Conservation (phyloP, 2,113 vertebrate genomes). For the Plestiodon gilberti region DNA sequence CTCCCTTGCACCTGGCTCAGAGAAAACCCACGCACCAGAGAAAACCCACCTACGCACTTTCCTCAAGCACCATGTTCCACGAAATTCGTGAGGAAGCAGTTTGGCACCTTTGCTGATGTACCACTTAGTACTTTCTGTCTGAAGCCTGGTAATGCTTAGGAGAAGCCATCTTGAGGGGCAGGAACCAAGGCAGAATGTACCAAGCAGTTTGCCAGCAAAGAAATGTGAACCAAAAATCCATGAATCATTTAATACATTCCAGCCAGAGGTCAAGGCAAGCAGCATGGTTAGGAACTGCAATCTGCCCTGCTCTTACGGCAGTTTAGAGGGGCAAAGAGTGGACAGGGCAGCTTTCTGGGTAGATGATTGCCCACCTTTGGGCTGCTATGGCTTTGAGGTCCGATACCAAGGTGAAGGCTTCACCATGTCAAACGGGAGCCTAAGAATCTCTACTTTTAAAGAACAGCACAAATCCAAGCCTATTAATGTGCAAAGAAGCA, state of each 20-base stretch:
- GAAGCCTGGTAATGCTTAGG: neutral
- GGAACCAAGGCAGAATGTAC: neutral
- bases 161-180: neutral
- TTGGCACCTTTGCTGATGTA: neutral
- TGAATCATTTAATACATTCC: neutral
- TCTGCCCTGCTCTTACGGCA: neutral
- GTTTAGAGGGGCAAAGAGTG: neutral
- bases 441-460: neutral
- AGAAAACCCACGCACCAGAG: no score
- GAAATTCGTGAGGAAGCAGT: neutral
- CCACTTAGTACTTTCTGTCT: neutral
- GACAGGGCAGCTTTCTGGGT: neutral
- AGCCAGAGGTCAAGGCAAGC: neutral
- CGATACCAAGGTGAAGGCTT: neutral
- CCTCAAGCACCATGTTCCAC: neutral
- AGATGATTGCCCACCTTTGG: no score
- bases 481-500: neutral
- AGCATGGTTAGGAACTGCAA: neutral
- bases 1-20: no score
- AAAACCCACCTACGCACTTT: no score
- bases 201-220: neutral
- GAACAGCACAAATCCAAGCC: neutral
- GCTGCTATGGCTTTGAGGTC: neutral
- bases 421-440: neutral
- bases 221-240: neutral